These are phyloP conservation scores for Diplodus sargus DNA, from an alignment of 2,797 vertebrate species.

Conservation along the genomic window DNA sequence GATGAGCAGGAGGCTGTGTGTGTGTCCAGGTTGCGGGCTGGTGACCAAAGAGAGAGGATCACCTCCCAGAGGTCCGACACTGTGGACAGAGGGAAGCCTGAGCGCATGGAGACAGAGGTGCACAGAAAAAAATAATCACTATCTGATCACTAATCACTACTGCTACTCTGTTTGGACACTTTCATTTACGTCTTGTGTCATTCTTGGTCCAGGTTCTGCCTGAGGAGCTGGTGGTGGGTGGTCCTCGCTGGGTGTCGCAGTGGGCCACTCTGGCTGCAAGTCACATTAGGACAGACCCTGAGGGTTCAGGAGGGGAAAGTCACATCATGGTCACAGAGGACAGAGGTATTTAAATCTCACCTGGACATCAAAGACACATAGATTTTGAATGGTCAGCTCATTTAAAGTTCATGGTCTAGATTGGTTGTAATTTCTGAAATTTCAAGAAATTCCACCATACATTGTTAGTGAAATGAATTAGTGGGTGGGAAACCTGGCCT, in stretches of 20 bases:
- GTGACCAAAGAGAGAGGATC: conserved; percentile 86
- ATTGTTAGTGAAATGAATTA: background rate
- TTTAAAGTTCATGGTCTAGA: background rate
- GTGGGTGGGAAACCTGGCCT: background rate
- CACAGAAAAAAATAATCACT: background rate
- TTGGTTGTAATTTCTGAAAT: background rate
- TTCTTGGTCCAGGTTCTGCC: conserved; percentile 77
- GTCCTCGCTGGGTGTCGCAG: conserved; percentile 95
- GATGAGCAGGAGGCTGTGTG: conserved; percentile 88
- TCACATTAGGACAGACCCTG: conserved; percentile 92
- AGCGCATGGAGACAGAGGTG: conserved; percentile 90
- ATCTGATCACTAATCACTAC: no score
- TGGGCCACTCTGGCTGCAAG: conserved; percentile 97
- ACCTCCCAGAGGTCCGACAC: conserved; percentile 86
- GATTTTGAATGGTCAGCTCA: background rate
- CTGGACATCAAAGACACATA: background rate
- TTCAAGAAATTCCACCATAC: background rate
- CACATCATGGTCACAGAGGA: conserved; percentile 84
- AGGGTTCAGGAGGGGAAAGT: conserved; percentile 88
- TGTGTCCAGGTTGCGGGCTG: conserved; percentile 74
- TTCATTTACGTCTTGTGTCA: no score
- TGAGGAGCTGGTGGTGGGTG: conserved; percentile 88
- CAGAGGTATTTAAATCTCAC: conserved; percentile 83
- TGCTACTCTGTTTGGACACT: background rate
- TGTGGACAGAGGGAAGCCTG: conserved; percentile 89